Conservation (phyloP, 2,113 vertebrate species). For the Oryzias curvinotus region DNA sequence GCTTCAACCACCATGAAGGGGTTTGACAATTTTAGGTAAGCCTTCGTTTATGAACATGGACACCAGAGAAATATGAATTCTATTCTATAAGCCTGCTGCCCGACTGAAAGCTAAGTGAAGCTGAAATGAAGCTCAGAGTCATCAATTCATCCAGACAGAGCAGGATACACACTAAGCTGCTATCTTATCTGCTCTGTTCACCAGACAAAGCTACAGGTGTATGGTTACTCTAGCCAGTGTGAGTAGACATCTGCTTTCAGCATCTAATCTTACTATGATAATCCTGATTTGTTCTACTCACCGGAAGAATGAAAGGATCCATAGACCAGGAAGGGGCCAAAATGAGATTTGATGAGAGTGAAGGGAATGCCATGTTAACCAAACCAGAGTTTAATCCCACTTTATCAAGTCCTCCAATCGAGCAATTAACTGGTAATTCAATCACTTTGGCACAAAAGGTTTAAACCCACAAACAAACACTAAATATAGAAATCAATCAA, state of each 20-base stretch:
- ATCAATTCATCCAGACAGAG: too few relatives aligned
- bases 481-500: too few relatives aligned
- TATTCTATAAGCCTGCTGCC: too few relatives aligned
- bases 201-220: constrained; percentile 31
- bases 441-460: neutral
- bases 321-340: neutral
- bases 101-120: too few relatives aligned
- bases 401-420: neutral
- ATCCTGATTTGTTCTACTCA: constrained; percentile 51
- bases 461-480: too few relatives aligned
- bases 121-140: too few relatives aligned
- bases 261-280: constrained; percentile 38
- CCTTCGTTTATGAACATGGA: too few relatives aligned
- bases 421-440: neutral
- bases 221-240: constrained; percentile 19
- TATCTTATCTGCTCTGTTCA: constrained; percentile 31
- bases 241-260: constrained; percentile 27
- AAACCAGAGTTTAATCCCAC: neutral
- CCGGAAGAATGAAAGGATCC: constrained; percentile 15
- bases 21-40: too few relatives aligned
- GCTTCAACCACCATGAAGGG: too few relatives aligned
- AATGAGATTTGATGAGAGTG: constrained; percentile 17
- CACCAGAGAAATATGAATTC: too few relatives aligned
- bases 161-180: constrained; percentile 3
- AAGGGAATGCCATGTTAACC: constrained; percentile 6